phyloP scores from a whole-genome alignment of 2,888 invertebrate genomes.

The Drosophila neutralis region DNA sequence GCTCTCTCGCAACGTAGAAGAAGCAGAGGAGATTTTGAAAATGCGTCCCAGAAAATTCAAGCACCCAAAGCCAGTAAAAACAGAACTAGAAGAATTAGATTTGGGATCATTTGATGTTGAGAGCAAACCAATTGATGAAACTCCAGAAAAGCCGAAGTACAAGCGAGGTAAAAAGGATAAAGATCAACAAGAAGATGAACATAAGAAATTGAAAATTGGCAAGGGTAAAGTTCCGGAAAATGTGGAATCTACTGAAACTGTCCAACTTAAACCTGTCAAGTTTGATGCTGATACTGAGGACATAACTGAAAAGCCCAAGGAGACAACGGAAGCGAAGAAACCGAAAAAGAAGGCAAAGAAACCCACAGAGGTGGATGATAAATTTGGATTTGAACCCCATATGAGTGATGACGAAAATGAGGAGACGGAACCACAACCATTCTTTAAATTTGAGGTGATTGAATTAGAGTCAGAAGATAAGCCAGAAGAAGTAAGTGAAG shows the following conservation, averaged over 20 bases:
- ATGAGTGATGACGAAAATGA: constrained; percentile 56
- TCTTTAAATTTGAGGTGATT: constrained; percentile 70
- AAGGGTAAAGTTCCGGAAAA: constrained; percentile 79
- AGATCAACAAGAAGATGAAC: constrained; percentile 58
- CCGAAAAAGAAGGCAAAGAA: constrained; percentile 67
- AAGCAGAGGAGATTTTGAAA: constrained; percentile 88
- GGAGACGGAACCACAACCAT: constrained; percentile 63
- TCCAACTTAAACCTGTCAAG: constrained; percentile 78
- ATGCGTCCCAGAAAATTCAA: constrained; percentile 87
- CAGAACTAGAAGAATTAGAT: constrained; percentile 86
- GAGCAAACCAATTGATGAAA: constrained; percentile 56
- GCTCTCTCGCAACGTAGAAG: constrained; percentile 89
- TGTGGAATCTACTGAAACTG: constrained; percentile 81
- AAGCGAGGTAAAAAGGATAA: constrained; percentile 76
- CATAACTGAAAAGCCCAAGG: constrained; percentile 29
- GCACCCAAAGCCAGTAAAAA: constrained; percentile 86
- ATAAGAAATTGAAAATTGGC: constrained; percentile 76
- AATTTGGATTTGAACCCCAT: constrained; percentile 56
- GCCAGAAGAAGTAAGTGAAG: constrained; percentile 63
- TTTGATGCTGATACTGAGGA: constrained; percentile 43
- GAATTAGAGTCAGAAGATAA: constrained; percentile 71
- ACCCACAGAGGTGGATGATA: constrained; percentile 51
- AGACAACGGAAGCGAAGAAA: constrained; percentile 51
- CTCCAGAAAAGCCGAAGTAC: constrained; percentile 82
- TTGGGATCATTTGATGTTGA: constrained; percentile 74